Percentiles rank a stretch among this genome's conserved stretches.
Conservation (phyloP, 92 coral and sea anemone species). For the Hydrozoanthus gracilis region DNA sequence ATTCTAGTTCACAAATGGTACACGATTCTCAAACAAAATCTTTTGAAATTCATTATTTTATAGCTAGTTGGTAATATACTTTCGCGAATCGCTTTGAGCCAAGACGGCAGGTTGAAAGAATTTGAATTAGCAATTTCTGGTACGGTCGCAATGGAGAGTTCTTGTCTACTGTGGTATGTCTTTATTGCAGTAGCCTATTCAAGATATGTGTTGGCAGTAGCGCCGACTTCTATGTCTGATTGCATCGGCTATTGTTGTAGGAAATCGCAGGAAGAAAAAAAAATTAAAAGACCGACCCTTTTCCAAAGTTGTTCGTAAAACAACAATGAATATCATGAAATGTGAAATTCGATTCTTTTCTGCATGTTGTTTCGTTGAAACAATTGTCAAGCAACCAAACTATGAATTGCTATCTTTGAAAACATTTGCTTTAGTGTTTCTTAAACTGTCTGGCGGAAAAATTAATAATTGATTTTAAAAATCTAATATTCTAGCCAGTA, state of each 20-base stretch:
- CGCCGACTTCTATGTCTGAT: not conserved
- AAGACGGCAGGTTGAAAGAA: constrained; percentile 15
- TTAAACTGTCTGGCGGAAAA: too few relatives aligned
- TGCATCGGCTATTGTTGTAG: not conserved
- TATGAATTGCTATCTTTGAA: not conserved
- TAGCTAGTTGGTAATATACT: not conserved
- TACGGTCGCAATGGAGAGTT: constrained; percentile 40
- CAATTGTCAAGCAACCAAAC: not conserved
- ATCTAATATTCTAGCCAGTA: too few relatives aligned
- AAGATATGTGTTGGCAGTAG: not conserved
- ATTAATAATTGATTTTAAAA: too few relatives aligned
- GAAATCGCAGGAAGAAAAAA: not conserved
- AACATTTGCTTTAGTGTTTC: not conserved
- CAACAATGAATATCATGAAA: constrained; percentile 7
- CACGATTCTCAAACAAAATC: too few relatives aligned
- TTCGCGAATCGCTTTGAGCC: not conserved
- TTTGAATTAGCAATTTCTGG: constrained; percentile 32
- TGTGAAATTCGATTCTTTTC: not conserved
- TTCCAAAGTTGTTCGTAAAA: not conserved
- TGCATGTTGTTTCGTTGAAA: not conserved
- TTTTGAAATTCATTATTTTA: not conserved
- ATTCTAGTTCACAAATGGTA: too few relatives aligned
- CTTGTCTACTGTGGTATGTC: constrained; percentile 27
- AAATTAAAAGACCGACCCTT: not conserved
- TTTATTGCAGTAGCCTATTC: constrained; percentile 15